Conservation (phyloP, 2,797 vertebrate genomes). For the Lepilemur septentrionalis region DNA sequence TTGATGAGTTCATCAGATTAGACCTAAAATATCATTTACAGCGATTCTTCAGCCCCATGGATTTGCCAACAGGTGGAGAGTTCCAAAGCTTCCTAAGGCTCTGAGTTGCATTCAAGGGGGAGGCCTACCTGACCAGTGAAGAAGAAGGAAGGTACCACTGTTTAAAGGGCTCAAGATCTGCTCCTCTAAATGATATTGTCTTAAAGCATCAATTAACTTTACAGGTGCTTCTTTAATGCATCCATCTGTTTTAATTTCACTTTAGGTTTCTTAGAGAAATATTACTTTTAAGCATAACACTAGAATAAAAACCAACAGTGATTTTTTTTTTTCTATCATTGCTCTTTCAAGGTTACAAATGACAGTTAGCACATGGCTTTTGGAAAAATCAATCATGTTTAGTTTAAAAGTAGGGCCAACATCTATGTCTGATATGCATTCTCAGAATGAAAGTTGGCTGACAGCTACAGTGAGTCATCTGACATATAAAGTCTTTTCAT, state of each 20-base stretch:
- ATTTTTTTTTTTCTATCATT: neutral
- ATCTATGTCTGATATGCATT: neutral
- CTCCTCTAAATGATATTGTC: neutral
- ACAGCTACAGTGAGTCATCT: neutral
- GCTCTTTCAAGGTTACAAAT: neutral
- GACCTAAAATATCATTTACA: neutral
- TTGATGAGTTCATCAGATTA: slow-evolving; percentile 4
- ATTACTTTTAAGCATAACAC: neutral
- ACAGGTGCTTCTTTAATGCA: neutral
- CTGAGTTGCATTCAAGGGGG: neutral
- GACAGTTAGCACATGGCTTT: neutral
- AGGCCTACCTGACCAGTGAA: neutral
- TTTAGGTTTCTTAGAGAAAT: neutral
- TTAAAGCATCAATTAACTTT: neutral
- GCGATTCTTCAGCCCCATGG: neutral
- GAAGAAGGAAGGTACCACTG: neutral
- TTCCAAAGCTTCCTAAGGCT: neutral
- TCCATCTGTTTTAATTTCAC: neutral
- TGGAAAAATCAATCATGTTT: neutral
- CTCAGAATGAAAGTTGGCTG: neutral
- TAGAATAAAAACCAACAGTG: neutral
- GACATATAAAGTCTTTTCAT: neutral
- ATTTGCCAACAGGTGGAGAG: neutral
- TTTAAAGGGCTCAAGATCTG: neutral
- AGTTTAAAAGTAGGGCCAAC: neutral